Evolutionary conservation across 2,888 invertebrate genomes (phyloP).

Genomic region (Limnephilus marmoratus): DNA sequence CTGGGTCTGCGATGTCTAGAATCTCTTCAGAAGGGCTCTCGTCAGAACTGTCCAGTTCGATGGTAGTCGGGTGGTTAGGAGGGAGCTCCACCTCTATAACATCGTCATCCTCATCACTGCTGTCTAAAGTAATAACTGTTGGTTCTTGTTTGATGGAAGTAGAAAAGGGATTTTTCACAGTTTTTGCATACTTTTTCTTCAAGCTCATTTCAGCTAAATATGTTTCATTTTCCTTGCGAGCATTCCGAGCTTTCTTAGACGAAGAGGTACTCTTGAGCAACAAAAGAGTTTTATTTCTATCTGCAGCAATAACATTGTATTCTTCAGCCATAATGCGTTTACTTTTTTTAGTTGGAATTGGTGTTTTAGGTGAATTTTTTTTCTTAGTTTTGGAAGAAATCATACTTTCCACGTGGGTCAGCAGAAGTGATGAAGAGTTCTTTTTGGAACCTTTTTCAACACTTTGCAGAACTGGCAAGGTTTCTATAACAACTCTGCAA

Average conservation of each 20-base stretch:
- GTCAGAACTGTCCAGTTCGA: slow-evolving; percentile 76
- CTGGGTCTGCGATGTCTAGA: slow-evolving; percentile 2
- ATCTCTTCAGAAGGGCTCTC: slow-evolving; percentile 67
- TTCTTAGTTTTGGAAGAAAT: neutral
- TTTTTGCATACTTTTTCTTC: slow-evolving; percentile 30
- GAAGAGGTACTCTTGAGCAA: neutral
- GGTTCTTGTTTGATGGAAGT: neutral
- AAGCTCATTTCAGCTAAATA: slow-evolving; percentile 31
- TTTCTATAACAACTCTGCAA: neutral
- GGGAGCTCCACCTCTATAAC: slow-evolving; percentile 74
- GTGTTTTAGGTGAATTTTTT: slow-evolving; percentile 13
- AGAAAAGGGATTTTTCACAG: slow-evolving; percentile 22
- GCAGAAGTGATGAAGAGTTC: neutral
- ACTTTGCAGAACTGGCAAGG: neutral
- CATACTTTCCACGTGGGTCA: neutral
- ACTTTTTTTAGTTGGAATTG: neutral
- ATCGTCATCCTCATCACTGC: slow-evolving; percentile 74
- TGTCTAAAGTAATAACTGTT: slow-evolving; percentile 46
- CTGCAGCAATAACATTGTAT: neutral
- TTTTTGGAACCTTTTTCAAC: slow-evolving; percentile 9
- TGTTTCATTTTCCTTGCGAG: neutral
- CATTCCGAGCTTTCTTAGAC: neutral
- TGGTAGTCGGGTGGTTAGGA: slow-evolving; percentile 72
- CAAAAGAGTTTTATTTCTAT: slow-evolving; percentile 2
- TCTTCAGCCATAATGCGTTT: neutral